Percentiles rank a stretch among this genome's conserved stretches.
These are phyloP conservation scores for Cerastis leucographa DNA, from an alignment of 2,888 invertebrate genomes.

Conservation along the genomic window DNA sequence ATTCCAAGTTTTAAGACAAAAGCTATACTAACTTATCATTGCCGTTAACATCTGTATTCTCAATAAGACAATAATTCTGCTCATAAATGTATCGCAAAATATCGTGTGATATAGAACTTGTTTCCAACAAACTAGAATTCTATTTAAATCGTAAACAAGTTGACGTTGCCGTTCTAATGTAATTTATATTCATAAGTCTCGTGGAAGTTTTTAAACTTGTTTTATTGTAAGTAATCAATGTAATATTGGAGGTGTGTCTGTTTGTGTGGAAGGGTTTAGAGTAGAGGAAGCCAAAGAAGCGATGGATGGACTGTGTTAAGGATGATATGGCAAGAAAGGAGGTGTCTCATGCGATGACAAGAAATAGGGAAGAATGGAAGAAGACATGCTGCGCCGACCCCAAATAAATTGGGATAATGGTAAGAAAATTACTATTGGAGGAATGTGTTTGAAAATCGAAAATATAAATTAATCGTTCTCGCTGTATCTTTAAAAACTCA, in stretches of 20 bases:
- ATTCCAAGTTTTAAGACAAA: background rate
- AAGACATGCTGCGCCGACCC: no score
- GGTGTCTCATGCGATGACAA: no score
- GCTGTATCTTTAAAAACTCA: background rate
- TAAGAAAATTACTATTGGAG: no score
- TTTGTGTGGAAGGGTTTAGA: no score
- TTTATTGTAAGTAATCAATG: background rate
- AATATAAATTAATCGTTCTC: background rate
- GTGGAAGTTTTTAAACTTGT: conserved; percentile 30
- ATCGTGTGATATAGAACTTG: conserved; percentile 54
- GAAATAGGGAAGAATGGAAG: no score
- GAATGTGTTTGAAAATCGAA: no score
- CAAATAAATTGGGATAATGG: no score
- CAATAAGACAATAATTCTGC: conserved; percentile 11
- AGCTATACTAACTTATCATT: no score
- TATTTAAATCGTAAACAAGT: conserved; percentile 60
- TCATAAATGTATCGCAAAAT: conserved; percentile 31
- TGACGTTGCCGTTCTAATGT: conserved; percentile 42
- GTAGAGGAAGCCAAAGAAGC: no score
- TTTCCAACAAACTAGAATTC: conserved; percentile 34
- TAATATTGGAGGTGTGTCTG: conserved; percentile 54
- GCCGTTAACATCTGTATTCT: background rate
- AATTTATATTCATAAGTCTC: conserved; percentile 29
- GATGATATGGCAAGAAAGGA: no score
- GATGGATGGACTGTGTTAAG: no score